phyloP scores from a whole-genome alignment of 2,113 vertebrate genomes.

The Paralichthys olivaceus region DNA sequence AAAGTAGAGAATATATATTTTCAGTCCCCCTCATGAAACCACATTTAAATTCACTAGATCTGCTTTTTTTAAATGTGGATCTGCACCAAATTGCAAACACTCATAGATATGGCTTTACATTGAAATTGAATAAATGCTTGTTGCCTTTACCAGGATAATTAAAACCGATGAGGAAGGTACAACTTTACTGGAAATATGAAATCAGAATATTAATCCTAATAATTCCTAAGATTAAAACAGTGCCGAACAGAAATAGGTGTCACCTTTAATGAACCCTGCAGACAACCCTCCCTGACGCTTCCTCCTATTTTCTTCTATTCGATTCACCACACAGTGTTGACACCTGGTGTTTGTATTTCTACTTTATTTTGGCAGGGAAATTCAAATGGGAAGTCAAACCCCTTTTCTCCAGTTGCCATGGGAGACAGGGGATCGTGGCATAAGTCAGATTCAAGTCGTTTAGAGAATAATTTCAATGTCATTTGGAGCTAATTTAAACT shows the following conservation, averaged over 20 bases:
- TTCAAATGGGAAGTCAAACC: conserved; percentile 54
- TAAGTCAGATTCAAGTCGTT: conserved; percentile 71
- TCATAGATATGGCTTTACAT: no score
- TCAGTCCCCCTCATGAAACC: no score
- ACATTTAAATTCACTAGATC: no score
- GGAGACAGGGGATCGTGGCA: conserved; percentile 53
- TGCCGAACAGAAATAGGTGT: neutral
- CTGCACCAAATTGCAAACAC: no score
- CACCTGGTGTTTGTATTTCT: conserved; percentile 43
- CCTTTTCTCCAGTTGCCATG: conserved; percentile 57
- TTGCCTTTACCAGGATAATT: no score
- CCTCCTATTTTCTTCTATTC: conserved; percentile 2
- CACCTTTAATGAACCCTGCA: neutral
- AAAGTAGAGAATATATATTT: no score
- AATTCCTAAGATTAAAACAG: neutral
- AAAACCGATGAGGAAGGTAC: no score
- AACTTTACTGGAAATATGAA: neutral
- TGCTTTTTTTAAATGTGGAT: no score
- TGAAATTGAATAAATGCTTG: no score
- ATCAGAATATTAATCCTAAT: neutral
- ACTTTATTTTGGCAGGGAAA: conserved; percentile 54
- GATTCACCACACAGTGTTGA: neutral
- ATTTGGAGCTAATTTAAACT: conserved; percentile 74
- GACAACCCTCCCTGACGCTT: neutral
- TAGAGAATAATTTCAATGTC: conserved; percentile 74